A percentile compares a stretch with the other conserved stretches of the same genome.
Conservation (phyloP, 2,888 invertebrate genomes). For the Caenorhabditis afra region DNA sequence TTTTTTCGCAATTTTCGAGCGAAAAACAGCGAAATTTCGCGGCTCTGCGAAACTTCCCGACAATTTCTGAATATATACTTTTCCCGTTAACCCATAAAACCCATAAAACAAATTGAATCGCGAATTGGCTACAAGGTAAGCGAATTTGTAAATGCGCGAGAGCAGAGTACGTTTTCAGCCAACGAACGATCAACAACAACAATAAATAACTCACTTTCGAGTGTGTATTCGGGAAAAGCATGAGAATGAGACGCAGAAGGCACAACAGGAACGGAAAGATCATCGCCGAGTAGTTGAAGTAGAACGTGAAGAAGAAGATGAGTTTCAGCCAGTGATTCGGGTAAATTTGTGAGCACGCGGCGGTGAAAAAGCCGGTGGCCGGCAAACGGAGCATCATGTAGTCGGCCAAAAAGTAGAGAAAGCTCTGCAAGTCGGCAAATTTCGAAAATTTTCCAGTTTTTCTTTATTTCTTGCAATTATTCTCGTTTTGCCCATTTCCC, state of each 20-base stretch:
- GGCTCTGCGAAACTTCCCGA: no score
- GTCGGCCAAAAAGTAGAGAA: conserved; percentile 47
- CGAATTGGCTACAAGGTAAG: conserved; percentile 4
- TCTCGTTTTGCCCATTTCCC: no score
- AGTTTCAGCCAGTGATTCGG: conserved; percentile 47
- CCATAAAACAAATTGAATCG: conserved; percentile 4
- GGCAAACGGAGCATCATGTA: conserved; percentile 58
- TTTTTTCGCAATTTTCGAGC: no score
- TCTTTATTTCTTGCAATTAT: no score
- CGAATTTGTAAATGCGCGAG: no score
- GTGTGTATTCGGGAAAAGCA: conserved; percentile 50
- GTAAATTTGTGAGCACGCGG: conserved; percentile 30
- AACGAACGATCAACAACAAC: no score
- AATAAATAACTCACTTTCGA: conserved; percentile 18
- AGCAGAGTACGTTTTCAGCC: no score
- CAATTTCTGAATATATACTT: no score
- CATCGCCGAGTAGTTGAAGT: conserved; percentile 59
- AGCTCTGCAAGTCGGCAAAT: conserved; percentile 35
- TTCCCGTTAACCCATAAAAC: conserved; percentile 9
- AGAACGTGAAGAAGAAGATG: conserved; percentile 59
- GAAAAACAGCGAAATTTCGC: no score
- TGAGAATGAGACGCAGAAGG: conserved; percentile 40
- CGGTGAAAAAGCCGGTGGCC: conserved; percentile 50
- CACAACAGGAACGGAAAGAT: conserved; percentile 48
- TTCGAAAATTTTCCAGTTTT: no score